phyloP scores from a whole-genome alignment of 1,140 invertebrate genomes.

The Drosophila nebulosa region DNA sequence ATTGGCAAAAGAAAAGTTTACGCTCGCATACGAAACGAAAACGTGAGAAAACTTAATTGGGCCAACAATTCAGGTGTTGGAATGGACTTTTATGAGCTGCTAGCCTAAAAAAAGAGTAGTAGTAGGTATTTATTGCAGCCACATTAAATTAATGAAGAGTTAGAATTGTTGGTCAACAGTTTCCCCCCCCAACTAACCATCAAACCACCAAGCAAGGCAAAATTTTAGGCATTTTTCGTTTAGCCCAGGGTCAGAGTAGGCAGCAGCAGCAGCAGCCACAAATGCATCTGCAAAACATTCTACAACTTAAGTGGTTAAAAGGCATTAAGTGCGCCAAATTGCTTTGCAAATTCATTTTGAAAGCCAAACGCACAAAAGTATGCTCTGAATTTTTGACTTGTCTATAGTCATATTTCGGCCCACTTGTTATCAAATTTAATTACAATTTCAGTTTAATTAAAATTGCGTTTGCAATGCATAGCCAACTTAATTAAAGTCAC shows the following conservation, averaged over 20 bases:
- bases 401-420: conserved; percentile 8
- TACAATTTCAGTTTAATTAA: conserved; percentile 50
- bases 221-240: conserved; percentile 29
- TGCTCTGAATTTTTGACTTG: conserved; percentile 7
- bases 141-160: conserved; percentile 62
- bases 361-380: conserved; percentile 36
- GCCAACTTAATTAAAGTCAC: conserved; percentile 61
- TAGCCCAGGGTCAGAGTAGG: not conserved
- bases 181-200: too few relatives aligned
- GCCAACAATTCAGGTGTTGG: conserved; percentile 17
- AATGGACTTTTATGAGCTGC: conserved; percentile 45
- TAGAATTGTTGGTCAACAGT: not conserved
- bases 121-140: conserved; percentile 54
- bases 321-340: conserved; percentile 49
- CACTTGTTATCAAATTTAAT: conserved; percentile 28
- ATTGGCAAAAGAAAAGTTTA: conserved; percentile 40
- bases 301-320: not conserved
- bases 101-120: conserved; percentile 30
- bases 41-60: conserved; percentile 74
- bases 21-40: conserved; percentile 58
- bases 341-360: conserved; percentile 65
- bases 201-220: conserved; percentile 4
- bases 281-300: conserved; percentile 3
- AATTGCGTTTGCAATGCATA: conserved; percentile 51
- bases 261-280: conserved; percentile 9